Conservation (phyloP, 92 coral and sea anemone species). For the Epizoanthus stellaris region DNA sequence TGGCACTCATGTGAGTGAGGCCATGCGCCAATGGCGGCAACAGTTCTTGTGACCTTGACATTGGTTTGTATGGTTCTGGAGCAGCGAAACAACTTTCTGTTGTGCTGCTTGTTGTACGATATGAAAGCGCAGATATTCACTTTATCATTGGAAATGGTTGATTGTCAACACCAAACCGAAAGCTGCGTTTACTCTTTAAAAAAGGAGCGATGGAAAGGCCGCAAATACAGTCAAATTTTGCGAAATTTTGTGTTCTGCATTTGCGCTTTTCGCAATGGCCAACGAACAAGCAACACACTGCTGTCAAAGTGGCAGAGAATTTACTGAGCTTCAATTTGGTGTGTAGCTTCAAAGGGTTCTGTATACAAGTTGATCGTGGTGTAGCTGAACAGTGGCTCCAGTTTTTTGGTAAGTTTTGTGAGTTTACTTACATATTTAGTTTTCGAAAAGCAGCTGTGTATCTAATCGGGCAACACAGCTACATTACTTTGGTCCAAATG, state of each 20-base stretch:
- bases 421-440: neutral
- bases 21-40: neutral
- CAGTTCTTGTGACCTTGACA: neutral
- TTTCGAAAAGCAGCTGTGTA: neutral
- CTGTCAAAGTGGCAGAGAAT: neutral
- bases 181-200: too few species aligned
- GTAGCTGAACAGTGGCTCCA: neutral
- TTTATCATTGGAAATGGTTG: too few species aligned
- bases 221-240: too few species aligned
- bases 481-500: neutral
- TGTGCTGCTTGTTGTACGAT: too few species aligned
- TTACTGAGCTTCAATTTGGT: neutral
- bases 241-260: neutral
- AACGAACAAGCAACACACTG: neutral
- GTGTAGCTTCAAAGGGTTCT: neutral
- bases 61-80: neutral
- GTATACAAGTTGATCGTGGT: neutral
- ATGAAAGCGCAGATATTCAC: neutral
- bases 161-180: too few species aligned
- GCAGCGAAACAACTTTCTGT: neutral
- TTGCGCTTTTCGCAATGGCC: neutral
- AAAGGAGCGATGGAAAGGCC: too few species aligned
- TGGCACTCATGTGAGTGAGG: neutral
- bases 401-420: neutral
- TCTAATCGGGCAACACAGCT: neutral